Evolutionary conservation across 2,797 vertebrate species (phyloP), one percentile per base, ranked within the genome.

Genomic region (Geotrypetes seraphini): DNA sequence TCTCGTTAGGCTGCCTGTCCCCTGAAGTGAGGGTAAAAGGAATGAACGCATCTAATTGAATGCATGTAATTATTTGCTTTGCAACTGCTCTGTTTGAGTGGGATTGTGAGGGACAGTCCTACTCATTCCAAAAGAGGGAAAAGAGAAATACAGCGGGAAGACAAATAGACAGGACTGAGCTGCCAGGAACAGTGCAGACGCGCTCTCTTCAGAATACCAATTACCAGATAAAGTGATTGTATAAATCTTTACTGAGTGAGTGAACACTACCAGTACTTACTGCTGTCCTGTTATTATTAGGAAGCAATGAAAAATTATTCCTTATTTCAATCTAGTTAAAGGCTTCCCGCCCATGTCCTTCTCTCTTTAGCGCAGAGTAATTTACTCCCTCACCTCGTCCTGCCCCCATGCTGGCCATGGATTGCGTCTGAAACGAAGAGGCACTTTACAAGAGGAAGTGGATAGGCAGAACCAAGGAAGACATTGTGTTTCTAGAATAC

Each of bases 41-140:
- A 56, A 53, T 45, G 30, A 1, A 43, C 62, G 60, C 60, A 47
- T 51, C 67, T 77, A 76, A 78, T 77, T 74, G 75, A 74, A 73
- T 74, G 79, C 69, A 65, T 71, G 74, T 79, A 77, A 82, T 80
- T 76, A 77, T 74, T 75, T 73, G 66, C 65, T 54, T 61, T 1
- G 16, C 55, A 50, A 61, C 56, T 22, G 50, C 46, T 69, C 63
- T 55, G 51, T 57, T 62, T 70, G 74, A 78, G 74, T 65, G 73
- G 74, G 71, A 68, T 69, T 73, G 63, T 60, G 73, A 79, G 78
- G 74, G 74, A 71, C 69, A 47, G 65, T 75, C 75, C 77, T 71
- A 74, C 63, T 75, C 69, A 67, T 66, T 77, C 59, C 54, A 57
- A 66, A 68, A 57, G 62, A 66, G 57, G 36, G 39, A 53, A 52